Conservation (phyloP, 2,888 invertebrate genomes). For the Napeogenes inachia region DNA sequence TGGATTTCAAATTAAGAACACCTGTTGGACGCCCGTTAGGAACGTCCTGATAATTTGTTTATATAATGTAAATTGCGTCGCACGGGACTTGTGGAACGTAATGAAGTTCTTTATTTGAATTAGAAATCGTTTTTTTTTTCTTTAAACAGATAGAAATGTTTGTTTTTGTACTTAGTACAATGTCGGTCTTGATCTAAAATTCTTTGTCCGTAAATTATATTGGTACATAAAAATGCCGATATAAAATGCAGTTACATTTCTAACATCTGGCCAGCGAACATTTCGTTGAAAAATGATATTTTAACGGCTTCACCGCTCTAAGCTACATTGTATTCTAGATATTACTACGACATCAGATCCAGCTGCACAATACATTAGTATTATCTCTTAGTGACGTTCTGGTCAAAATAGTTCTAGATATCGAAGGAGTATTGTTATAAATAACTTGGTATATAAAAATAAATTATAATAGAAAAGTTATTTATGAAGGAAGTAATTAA, state of each 20-base stretch:
- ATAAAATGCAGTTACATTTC: slow-evolving; percentile 8
- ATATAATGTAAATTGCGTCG: slow-evolving; percentile 58
- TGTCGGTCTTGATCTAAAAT: too few relatives aligned
- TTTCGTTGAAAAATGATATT: slow-evolving; percentile 13
- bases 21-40: slow-evolving; percentile 55
- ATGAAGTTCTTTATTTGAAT: slow-evolving; percentile 45
- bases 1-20: slow-evolving; percentile 65
- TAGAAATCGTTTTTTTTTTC: slow-evolving; percentile 5
- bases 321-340: slow-evolving; percentile 7
- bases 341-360: slow-evolving; percentile 1
- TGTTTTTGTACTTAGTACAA: too few relatives aligned
- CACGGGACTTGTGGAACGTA: slow-evolving; percentile 43
- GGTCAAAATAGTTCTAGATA: too few relatives aligned
- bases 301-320: slow-evolving; percentile 8
- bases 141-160: not conserved
- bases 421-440: too few relatives aligned
- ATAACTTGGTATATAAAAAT: too few relatives aligned
- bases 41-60: slow-evolving; percentile 59
- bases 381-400: too few relatives aligned
- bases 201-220: not conserved
- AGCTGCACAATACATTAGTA: not conserved
- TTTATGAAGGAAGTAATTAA: slow-evolving; percentile 1
- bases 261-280: slow-evolving; percentile 9
- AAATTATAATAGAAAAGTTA: too few relatives aligned
- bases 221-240: slow-evolving; percentile 3